A percentile compares a stretch with the other conserved stretches of the same genome.
These are phyloP conservation scores for Henicopernis longicauda DNA, from an alignment of 2,113 vertebrate genomes.

Conservation along the genomic window DNA sequence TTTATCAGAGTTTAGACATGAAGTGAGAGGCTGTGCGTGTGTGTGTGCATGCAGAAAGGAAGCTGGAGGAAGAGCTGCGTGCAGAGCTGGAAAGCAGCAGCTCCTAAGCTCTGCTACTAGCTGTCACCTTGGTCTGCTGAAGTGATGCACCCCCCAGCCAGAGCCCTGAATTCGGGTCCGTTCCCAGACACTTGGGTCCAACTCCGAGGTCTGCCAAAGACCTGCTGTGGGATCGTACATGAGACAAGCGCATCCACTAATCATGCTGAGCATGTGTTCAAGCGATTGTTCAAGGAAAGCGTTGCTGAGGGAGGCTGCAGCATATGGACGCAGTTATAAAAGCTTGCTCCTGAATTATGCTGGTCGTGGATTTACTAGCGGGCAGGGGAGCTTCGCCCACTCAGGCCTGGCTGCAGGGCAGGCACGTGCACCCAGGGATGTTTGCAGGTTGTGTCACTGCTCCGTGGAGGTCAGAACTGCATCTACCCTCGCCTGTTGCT, in stretches of 20 bases:
- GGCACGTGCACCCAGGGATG: background rate
- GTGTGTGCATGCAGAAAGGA: background rate
- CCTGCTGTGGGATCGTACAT: background rate
- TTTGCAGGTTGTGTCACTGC: background rate
- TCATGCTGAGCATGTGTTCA: background rate
- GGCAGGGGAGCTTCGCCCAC: background rate
- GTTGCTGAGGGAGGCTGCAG: background rate
- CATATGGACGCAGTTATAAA: background rate
- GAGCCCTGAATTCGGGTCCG: background rate
- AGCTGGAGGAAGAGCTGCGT: background rate
- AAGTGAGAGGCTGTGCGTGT: background rate
- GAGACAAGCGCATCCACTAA: background rate
- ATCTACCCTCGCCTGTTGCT: fast-evolving
- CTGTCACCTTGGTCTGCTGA: background rate
- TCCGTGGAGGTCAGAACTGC: background rate
- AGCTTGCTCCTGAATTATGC: background rate
- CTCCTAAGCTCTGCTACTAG: background rate
- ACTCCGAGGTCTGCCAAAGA: background rate
- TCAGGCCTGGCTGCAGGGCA: background rate
- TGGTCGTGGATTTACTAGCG: background rate
- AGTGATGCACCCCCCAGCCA: background rate
- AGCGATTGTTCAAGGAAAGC: background rate
- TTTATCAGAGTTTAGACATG: background rate
- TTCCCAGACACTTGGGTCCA: background rate
- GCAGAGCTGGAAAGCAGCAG: background rate